These are phyloP conservation scores for Synodontis membranacea DNA, from an alignment of 2,113 vertebrate species.

Conservation along the genomic window DNA sequence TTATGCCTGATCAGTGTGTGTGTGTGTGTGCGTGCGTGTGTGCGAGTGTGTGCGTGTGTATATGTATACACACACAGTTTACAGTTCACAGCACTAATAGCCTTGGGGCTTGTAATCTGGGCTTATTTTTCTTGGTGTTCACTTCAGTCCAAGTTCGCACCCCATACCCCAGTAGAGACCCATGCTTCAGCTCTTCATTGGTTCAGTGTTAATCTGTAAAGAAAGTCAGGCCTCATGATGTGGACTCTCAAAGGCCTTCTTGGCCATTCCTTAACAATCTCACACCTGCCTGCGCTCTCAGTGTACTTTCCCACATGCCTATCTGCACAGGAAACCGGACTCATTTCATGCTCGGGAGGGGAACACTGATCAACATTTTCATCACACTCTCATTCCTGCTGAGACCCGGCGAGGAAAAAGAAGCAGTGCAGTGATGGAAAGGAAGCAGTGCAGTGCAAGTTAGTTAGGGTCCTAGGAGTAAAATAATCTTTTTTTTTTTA, in stretches of 20 bases:
- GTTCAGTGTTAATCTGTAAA: slow-evolving; percentile 11
- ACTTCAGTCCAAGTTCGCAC: not conserved
- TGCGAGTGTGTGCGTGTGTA: no score
- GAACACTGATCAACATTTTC: slow-evolving; percentile 52
- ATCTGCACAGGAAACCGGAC: slow-evolving; percentile 58
- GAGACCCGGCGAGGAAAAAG: slow-evolving; percentile 36
- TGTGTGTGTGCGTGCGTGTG: no score
- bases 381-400: slow-evolving; percentile 46
- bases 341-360: slow-evolving; percentile 48
- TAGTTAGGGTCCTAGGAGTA: not conserved
- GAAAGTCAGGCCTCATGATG: not conserved
- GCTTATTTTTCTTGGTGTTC: not conserved
- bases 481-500: slow-evolving; percentile 17
- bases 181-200: not conserved
- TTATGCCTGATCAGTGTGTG: no score
- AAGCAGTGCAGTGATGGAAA: slow-evolving; percentile 7
- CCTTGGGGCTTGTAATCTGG: not conserved
- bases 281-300: slow-evolving; percentile 16
- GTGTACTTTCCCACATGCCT: slow-evolving; percentile 47
- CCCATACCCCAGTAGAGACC: not conserved
- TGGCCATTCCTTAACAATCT: not conserved
- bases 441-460: not conserved
- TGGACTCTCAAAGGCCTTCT: not conserved
- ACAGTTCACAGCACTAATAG: not conserved
- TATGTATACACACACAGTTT: not conserved